Evolutionary conservation across 2,888 invertebrate species (phyloP).

Genomic region (Ischnus inquisitorius): DNA sequence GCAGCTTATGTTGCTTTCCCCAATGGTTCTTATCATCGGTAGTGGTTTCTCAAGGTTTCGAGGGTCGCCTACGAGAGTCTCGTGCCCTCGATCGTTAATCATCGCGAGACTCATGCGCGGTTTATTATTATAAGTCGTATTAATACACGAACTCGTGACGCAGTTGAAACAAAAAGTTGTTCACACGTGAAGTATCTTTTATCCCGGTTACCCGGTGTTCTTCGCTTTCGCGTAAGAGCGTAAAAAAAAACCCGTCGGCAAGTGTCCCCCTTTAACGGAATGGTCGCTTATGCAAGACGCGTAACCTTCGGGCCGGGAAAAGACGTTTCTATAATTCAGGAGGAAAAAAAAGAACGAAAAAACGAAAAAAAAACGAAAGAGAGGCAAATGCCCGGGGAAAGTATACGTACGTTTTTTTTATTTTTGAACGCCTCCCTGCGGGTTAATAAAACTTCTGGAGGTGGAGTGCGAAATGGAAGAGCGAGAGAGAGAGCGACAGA

Average conservation of each 20-base stretch:
- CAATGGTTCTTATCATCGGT: conserved; percentile 33
- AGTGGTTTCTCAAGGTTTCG: conserved; percentile 35
- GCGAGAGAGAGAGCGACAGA: neutral
- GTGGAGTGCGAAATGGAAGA: conserved; percentile 35
- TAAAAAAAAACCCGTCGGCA: conserved; percentile 21
- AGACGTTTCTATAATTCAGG: conserved; percentile 58
- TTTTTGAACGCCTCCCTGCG: conserved; percentile 45
- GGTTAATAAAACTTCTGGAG: conserved; percentile 48
- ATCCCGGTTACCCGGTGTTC: neutral
- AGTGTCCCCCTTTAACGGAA: conserved; percentile 15
- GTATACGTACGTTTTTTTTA: neutral
- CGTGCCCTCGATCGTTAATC: conserved; percentile 38
- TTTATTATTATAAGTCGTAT: neutral
- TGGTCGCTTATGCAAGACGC: conserved; percentile 51
- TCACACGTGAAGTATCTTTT: neutral
- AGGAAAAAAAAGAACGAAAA: neutral
- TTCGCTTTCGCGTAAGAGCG: conserved; percentile 4
- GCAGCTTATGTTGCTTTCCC: neutral
- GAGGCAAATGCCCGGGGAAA: neutral
- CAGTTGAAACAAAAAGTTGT: neutral
- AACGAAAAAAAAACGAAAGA: neutral
- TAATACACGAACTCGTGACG: neutral
- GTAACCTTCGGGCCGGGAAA: conserved; percentile 32
- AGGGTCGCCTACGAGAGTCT: conserved; percentile 23
- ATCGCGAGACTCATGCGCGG: neutral